Conservation (phyloP, 2,797 vertebrate genomes). For the Myiotriccus ornatus region DNA sequence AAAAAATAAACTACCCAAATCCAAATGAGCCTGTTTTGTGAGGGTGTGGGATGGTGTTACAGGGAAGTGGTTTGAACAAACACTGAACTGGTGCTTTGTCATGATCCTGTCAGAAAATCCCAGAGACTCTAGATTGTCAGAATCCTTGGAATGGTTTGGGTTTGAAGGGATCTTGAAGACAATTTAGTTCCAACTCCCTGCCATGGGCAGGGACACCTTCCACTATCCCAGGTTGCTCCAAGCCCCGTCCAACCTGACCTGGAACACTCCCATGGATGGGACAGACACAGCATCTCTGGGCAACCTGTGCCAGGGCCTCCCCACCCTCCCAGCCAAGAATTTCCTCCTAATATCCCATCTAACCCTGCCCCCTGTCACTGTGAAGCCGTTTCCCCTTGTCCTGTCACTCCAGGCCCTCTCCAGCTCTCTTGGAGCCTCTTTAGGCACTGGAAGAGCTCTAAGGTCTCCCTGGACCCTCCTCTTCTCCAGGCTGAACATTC, state of each 20-base stretch:
- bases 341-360: neutral
- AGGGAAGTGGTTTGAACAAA: neutral
- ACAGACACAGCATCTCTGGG: neutral
- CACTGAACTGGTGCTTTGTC: neutral
- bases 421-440: neutral
- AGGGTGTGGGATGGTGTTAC: neutral
- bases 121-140: neutral
- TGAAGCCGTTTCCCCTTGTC: neutral
- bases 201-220: neutral
- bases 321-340: fast-evolving
- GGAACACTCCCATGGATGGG: fast-evolving
- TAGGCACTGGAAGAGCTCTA: fast-evolving
- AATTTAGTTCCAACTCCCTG: fast-evolving
- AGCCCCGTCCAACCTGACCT: fast-evolving
- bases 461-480: neutral
- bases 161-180: neutral
- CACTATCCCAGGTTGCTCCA: fast-evolving
- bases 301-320: fast-evolving
- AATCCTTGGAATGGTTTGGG: neutral
- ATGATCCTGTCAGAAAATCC: neutral
- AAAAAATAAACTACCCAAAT: neutral
- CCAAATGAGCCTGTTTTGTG: neutral
- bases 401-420: fast-evolving
- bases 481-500: fast-evolving
- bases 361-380: fast-evolving